Evolutionary conservation across 2,797 vertebrate species (phyloP).

Genomic region (Acrossocheilus fasciatus): DNA sequence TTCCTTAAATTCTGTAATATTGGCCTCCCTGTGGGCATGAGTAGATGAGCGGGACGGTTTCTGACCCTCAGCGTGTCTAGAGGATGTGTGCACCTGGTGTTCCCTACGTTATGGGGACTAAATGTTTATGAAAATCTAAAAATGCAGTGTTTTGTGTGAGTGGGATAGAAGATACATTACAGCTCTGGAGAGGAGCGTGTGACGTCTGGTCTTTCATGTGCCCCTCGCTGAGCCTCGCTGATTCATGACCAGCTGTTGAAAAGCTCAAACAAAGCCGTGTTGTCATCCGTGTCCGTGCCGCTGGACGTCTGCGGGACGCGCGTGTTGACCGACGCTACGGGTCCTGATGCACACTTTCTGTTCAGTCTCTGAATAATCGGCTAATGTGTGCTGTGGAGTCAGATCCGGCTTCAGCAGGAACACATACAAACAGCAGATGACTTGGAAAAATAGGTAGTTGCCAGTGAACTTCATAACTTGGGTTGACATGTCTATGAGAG

Average conservation of each 20-base stretch:
- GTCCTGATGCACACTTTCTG: conserved; percentile 52
- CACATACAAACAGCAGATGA: background rate
- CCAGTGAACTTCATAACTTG: background rate
- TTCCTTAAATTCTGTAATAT: background rate
- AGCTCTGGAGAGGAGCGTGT: background rate
- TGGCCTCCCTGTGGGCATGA: too few species aligned
- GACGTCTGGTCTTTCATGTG: conserved; percentile 55
- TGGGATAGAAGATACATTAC: too few species aligned
- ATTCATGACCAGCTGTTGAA: conserved; percentile 56
- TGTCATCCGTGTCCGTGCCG: conserved; percentile 41
- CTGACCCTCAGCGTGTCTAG: too few species aligned
- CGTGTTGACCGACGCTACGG: conserved; percentile 61
- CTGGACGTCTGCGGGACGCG: conserved; percentile 45
- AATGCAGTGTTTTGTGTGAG: too few species aligned
- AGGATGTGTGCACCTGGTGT: too few species aligned
- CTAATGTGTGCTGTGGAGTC: background rate
- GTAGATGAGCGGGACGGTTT: too few species aligned
- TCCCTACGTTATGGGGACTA: too few species aligned
- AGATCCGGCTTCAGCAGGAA: background rate
- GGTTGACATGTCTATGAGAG: background rate
- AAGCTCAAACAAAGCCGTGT: conserved; percentile 59
- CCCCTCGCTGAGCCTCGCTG: conserved; percentile 25
- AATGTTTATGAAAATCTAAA: too few species aligned
- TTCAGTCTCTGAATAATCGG: conserved; percentile 8
- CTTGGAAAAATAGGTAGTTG: background rate